These are phyloP conservation scores for Cryptocheilus praepositus DNA, from an alignment of 2,888 invertebrate genomes.

Conservation along the genomic window DNA sequence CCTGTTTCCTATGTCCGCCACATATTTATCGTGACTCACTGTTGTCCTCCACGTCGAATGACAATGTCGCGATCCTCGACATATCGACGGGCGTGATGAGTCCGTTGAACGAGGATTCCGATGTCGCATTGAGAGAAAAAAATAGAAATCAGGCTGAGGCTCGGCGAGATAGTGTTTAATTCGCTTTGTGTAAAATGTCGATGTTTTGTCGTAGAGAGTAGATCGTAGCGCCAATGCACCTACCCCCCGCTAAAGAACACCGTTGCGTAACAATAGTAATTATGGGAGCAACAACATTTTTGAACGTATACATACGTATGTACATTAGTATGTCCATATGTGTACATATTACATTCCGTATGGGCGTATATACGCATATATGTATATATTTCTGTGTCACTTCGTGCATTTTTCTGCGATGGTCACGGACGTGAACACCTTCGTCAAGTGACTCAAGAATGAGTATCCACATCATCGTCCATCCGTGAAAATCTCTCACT, in stretches of 20 bases:
- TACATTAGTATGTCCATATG: slow-evolving; percentile 24
- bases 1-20: slow-evolving; percentile 11
- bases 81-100: not conserved
- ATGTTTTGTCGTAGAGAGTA: slow-evolving; percentile 61
- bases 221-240: slow-evolving; percentile 67
- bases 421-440: no score
- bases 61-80: slow-evolving; percentile 4
- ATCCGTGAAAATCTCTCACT: not conserved
- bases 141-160: not conserved
- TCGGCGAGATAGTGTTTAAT: slow-evolving; percentile 7
- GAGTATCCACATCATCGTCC: not conserved
- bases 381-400: not conserved
- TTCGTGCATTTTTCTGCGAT: not conserved
- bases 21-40: not conserved
- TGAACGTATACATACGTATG: slow-evolving; percentile 9
- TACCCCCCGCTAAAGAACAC: slow-evolving; percentile 54
- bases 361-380: slow-evolving; percentile 4
- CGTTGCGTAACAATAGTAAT: slow-evolving; percentile 58
- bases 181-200: slow-evolving; percentile 50
- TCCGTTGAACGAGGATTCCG: no score
- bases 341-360: slow-evolving; percentile 22
- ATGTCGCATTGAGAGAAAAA: slow-evolving; percentile 16
- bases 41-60: slow-evolving; percentile 2
- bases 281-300: slow-evolving; percentile 78
- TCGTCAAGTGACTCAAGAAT: no score